These are phyloP conservation scores for Harpegnathos saltator DNA, from an alignment of 1,140 invertebrate species.

Conservation along the genomic window DNA sequence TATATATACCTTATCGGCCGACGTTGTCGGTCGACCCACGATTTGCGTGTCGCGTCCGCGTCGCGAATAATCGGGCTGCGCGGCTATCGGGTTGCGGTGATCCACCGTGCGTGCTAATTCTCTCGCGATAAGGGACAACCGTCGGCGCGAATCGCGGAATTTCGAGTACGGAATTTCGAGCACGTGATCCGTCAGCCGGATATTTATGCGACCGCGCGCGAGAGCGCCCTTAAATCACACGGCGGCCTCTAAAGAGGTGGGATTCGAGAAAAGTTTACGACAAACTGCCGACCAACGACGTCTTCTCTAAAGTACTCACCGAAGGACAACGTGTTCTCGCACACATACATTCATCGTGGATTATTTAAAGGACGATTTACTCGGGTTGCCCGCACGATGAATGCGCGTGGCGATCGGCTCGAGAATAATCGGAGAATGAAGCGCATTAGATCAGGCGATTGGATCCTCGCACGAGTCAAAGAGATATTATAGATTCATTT, in stretches of 20 bases:
- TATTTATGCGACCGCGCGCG: slow-evolving; percentile 26
- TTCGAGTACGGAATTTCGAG: neutral
- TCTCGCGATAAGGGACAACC: neutral
- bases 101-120: too few species aligned
- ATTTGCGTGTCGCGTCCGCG: neutral
- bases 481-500: too few species aligned
- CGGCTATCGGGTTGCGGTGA: too few species aligned
- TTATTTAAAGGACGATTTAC: slow-evolving; percentile 2
- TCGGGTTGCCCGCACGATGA: neutral
- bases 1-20: too few species aligned
- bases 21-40: slow-evolving; percentile 16
- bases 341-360: neutral
- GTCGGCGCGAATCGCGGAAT: slow-evolving; percentile 26
- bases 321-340: slow-evolving; percentile 2
- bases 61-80: too few species aligned
- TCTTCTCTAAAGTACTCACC: neutral
- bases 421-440: neutral
- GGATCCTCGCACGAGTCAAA: neutral
- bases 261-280: slow-evolving; percentile 38
- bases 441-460: neutral
- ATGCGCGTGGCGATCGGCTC: neutral
- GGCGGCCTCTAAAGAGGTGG: too few species aligned
- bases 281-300: slow-evolving; percentile 14
- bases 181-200: slow-evolving; percentile 14
- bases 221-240: slow-evolving; percentile 24